phyloP scores from a whole-genome alignment of 2,888 invertebrate genomes.

The Sussaba pulchella region DNA sequence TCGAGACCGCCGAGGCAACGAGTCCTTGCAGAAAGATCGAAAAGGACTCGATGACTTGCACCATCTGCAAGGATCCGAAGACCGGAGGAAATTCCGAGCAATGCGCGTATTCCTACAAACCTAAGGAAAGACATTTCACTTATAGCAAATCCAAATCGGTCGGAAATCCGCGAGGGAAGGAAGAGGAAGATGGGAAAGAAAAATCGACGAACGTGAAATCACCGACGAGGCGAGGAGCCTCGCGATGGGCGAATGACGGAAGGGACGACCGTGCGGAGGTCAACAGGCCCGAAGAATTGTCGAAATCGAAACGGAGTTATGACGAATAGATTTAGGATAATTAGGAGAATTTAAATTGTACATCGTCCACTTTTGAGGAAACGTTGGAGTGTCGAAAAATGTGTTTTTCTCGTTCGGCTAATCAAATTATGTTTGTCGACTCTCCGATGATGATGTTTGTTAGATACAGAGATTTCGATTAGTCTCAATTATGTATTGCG shows the following conservation, averaged over 20 bases:
- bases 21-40: conserved; percentile 87
- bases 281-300: conserved; percentile 12
- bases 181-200: background rate
- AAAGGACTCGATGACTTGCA: conserved; percentile 89
- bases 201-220: conserved; percentile 79
- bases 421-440: conserved; percentile 14
- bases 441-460: conserved; percentile 4
- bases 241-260: background rate
- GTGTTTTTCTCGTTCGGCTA: conserved; percentile 10
- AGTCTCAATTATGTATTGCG: conserved; percentile 23
- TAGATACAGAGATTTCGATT: conserved; percentile 15
- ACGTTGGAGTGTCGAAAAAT: background rate
- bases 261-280: background rate
- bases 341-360: background rate
- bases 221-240: background rate
- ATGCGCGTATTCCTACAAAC: conserved; percentile 91
- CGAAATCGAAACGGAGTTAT: conserved; percentile 6
- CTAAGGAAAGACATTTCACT: conserved; percentile 87
- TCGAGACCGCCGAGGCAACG: background rate
- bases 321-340: conserved; percentile 1
- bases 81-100: conserved; percentile 92
- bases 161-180: conserved; percentile 73
- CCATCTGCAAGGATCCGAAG: conserved; percentile 90
- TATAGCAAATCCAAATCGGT: conserved; percentile 78
- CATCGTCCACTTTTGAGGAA: background rate